A percentile compares a stretch with the other conserved stretches of the same genome.
These are phyloP conservation scores for Chroicocephalus ridibundus DNA, from an alignment of 2,113 vertebrate species.

Conservation along the genomic window DNA sequence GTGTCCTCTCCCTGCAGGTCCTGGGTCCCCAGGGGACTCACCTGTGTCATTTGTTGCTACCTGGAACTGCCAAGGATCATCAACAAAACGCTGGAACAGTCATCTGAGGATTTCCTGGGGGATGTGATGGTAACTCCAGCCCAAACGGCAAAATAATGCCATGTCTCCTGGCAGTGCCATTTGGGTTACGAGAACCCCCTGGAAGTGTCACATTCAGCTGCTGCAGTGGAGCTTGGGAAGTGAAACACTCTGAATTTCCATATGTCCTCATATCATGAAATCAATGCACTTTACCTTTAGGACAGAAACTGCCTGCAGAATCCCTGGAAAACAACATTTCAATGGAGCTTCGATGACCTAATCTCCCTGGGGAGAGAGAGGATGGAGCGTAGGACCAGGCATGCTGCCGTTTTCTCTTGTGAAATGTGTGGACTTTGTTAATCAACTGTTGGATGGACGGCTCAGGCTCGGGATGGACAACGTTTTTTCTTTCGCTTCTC, in stretches of 20 bases:
- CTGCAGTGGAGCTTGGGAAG: neutral
- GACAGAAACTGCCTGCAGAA: neutral
- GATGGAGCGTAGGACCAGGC: neutral
- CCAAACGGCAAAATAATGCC: neutral
- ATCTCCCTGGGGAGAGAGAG: neutral
- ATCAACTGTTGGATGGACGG: neutral
- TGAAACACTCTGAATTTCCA: accelerated
- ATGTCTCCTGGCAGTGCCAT: neutral
- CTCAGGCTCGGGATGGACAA: neutral
- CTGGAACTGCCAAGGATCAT: neutral
- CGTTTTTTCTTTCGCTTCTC: neutral
- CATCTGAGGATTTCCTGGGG: neutral
- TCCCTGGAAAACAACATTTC: constrained; percentile 26
- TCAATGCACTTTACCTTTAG: neutral
- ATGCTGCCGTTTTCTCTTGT: neutral
- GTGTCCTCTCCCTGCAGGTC: neutral
- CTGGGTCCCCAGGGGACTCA: neutral
- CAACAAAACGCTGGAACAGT: neutral
- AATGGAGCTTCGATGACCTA: neutral
- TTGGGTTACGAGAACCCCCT: neutral
- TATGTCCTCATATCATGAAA: neutral
- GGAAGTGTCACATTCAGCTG: neutral
- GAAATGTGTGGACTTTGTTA: neutral
- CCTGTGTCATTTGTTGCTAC: neutral
- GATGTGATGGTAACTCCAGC: neutral